phyloP scores from a whole-genome alignment of 2,888 invertebrate species.

The Bibio marci region DNA sequence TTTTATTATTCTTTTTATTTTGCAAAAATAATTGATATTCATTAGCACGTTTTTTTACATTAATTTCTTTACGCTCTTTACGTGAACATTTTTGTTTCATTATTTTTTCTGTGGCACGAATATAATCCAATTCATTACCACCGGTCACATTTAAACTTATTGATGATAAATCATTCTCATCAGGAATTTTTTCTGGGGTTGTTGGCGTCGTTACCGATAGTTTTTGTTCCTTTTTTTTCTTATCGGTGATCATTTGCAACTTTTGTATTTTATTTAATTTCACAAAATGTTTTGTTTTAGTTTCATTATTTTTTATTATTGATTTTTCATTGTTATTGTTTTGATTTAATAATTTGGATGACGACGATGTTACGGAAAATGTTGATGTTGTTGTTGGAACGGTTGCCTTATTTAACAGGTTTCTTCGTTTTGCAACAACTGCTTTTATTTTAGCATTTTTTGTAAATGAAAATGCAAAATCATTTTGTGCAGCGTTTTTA shows the following conservation, averaged over 20 bases:
- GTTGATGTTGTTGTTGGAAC: background rate
- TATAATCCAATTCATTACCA: background rate
- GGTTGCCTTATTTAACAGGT: background rate
- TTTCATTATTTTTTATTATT: background rate
- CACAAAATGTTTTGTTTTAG: background rate
- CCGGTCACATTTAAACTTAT: slow-evolving; percentile 14
- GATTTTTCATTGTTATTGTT: background rate
- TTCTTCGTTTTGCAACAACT: slow-evolving; percentile 20
- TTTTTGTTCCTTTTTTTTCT: too few species aligned
- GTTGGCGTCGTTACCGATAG: too few species aligned
- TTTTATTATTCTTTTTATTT: background rate
- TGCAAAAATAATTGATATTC: background rate
- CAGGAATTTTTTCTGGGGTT: too few species aligned
- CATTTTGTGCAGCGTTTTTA: slow-evolving; percentile 5
- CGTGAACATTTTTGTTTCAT: slow-evolving; percentile 13
- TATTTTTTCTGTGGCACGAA: background rate
- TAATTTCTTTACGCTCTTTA: slow-evolving; percentile 12
- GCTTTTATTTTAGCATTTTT: slow-evolving; percentile 22
- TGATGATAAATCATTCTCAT: background rate
- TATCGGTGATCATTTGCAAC: too few species aligned
- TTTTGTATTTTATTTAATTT: too few species aligned
- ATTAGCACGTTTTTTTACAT: background rate
- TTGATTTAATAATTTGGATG: too few species aligned
- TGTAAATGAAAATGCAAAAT: slow-evolving; percentile 18
- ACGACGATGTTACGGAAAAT: too few species aligned